Percentiles rank a stretch among this genome's conserved stretches.
These are phyloP conservation scores for Whitmania pigra DNA, from an alignment of 1,140 invertebrate species.

Conservation along the genomic window DNA sequence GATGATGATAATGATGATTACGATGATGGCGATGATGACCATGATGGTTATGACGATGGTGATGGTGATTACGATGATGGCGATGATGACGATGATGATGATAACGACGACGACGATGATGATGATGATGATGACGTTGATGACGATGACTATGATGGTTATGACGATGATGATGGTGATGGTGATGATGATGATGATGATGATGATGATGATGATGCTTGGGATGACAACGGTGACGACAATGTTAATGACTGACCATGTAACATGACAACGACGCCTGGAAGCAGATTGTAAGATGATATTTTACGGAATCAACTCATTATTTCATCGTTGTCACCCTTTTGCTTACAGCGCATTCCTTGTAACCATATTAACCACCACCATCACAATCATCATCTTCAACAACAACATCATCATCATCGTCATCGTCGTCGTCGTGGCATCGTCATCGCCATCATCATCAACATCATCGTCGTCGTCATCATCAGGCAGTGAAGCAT, in stretches of 20 bases:
- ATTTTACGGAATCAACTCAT: too few species aligned
- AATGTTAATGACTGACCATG: too few species aligned
- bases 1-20: too few species aligned
- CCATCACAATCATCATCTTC: not conserved
- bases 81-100: slow-evolving; percentile 26
- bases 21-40: slow-evolving; percentile 18
- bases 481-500: not conserved
- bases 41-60: slow-evolving; percentile 26
- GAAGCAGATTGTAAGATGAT: too few species aligned
- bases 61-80: slow-evolving; percentile 25
- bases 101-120: slow-evolving; percentile 21
- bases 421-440: not conserved
- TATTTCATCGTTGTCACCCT: too few species aligned
- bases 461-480: not conserved
- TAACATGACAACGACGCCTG: too few species aligned
- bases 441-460: not conserved
- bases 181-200: slow-evolving; percentile 25
- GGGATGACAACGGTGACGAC: slow-evolving; percentile 22
- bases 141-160: too few species aligned
- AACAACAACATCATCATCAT: slow-evolving; percentile 2
- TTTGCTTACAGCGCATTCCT: too few species aligned
- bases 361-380: not conserved
- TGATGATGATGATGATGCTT: slow-evolving; percentile 25
- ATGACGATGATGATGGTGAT: too few species aligned
- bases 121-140: too few species aligned